Evolutionary conservation across 2,113 vertebrate genomes (phyloP), one percentile per base, ranked within the genome.

Genomic region (Loxodonta africana): DNA sequence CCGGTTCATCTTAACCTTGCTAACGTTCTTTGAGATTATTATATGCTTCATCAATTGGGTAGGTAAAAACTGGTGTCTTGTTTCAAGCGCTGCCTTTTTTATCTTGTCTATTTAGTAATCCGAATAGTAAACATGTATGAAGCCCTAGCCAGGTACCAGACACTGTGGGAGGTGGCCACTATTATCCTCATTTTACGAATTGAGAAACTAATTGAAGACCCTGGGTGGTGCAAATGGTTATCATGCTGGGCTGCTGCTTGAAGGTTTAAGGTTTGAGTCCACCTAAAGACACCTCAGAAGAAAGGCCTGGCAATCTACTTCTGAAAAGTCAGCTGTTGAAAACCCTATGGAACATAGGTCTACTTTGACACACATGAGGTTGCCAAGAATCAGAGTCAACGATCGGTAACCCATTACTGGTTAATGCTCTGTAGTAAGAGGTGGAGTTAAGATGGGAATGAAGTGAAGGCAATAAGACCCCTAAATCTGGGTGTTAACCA

Each of bases 381-480:
- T 23, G 21, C 60, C 60, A 21, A 6, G 60, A 62, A 57, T 57
- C 53, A 12, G 18, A 62, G 60, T 62, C 60, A 20, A 62, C 18
- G 21, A 23, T 23, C 7, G 60, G 60, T 23, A 5, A 62, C 37
- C 8, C 14, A 12, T 12, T 12, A 15, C 60, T 65, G 63, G 63
- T 63, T 65, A 80, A 48, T 30, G 62, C 53, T 46, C 8, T n/a
- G 12, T 76, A 60, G n/a, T 51, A 18, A 67, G 53, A 57, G 20
- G 8, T 14, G 5, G 26, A 25, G 6, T 17, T 76, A 1, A 67
- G 18, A 2, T 4, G n/a, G n/a, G 20, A 60, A n/a, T 77, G 23
- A 46, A 41, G 5, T 37, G 17, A 15, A 37, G 60, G 28, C 11
- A 46, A 0, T 0, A 1, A 4, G 12, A 7, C 26, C 77, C n/a